Conservation (phyloP, 2,113 vertebrate species). For the Dinomys branickii region DNA sequence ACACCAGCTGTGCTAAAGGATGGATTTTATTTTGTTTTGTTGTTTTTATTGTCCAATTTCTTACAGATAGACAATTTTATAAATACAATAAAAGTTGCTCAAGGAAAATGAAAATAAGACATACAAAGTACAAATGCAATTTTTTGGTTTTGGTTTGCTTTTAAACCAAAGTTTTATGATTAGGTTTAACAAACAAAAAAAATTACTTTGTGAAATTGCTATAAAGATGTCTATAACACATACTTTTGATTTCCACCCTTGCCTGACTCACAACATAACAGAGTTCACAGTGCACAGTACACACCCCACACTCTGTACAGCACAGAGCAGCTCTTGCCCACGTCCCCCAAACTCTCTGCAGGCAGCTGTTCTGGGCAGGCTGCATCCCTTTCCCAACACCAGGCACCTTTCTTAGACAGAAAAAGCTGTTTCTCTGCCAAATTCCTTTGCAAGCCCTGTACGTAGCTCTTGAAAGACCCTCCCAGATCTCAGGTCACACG, state of each 20-base stretch:
- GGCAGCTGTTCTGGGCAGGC: neutral
- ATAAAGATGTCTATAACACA: neutral
- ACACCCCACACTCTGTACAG: neutral
- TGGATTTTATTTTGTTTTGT: neutral
- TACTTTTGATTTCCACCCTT: neutral
- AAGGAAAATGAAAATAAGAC: conserved; percentile 27
- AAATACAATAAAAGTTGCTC: neutral
- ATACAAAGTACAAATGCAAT: neutral
- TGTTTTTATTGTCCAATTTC: neutral
- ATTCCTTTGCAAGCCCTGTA: neutral
- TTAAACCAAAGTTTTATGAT: neutral
- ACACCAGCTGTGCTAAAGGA: neutral
- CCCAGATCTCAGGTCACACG: neutral
- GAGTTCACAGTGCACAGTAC: neutral
- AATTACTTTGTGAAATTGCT: conserved; percentile 3
- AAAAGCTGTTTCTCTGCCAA: neutral
- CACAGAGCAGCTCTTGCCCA: neutral
- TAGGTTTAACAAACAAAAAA: neutral
- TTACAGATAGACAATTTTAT: neutral
- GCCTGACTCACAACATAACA: neutral
- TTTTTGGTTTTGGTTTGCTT: neutral
- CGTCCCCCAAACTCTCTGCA: neutral
- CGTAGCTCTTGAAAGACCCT: neutral
- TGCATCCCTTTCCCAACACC: neutral
- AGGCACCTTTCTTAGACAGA: neutral